Conservation (phyloP, 2,797 vertebrate genomes). For the Poecilia gillii region DNA sequence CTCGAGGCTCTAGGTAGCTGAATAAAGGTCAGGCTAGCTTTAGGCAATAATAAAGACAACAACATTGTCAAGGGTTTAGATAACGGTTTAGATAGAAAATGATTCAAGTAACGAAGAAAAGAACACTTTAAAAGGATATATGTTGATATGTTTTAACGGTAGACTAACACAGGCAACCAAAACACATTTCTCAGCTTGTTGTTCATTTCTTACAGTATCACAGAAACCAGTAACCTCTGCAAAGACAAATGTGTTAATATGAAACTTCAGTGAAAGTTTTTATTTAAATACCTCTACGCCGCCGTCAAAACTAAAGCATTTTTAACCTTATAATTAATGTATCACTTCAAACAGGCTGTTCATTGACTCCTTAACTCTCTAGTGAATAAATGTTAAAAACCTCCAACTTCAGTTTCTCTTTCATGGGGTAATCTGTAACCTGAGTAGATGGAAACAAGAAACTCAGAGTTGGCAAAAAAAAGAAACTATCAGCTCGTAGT, state of each 20-base stretch:
- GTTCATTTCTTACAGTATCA: neutral
- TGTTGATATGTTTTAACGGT: neutral
- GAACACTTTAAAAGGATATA: neutral
- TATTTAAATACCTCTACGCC: neutral
- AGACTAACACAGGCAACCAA: neutral
- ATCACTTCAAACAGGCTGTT: neutral
- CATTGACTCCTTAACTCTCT: conserved; percentile 3
- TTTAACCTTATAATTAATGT: conserved; percentile 5
- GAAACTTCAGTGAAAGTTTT: neutral
- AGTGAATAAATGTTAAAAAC: conserved; percentile 35
- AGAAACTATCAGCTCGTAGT: conserved; percentile 43
- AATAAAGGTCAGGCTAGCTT: conserved; percentile 29
- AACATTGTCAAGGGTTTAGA: neutral
- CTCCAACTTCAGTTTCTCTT: conserved; percentile 1
- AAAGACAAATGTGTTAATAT: neutral
- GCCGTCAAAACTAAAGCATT: neutral
- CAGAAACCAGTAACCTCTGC: neutral
- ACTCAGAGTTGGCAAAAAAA: neutral
- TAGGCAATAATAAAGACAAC: conserved; percentile 9
- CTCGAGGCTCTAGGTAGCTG: conserved; percentile 48
- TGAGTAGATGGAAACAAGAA: conserved; percentile 14
- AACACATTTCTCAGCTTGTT: neutral
- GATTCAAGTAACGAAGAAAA: neutral
- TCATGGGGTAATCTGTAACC: neutral
- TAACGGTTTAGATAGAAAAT: conserved; percentile 3